phyloP scores from a whole-genome alignment of 2,797 vertebrate genomes.

The Ara ararauna region DNA sequence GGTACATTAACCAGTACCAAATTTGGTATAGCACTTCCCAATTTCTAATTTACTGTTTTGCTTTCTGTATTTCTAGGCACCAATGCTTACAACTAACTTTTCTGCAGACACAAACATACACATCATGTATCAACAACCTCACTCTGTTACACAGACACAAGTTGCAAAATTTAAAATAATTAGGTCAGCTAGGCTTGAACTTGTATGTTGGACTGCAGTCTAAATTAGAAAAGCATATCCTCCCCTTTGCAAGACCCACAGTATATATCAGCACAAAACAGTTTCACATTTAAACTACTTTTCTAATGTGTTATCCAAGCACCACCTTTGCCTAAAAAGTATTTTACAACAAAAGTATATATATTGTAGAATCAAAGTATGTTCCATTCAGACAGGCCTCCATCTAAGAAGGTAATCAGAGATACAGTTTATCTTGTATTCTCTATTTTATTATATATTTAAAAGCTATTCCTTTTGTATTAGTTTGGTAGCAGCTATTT shows the following conservation, averaged over 20 bases:
- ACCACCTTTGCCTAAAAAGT: neutral
- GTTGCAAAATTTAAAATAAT: neutral
- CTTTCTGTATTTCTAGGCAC: neutral
- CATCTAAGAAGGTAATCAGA: neutral
- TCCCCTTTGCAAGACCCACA: neutral
- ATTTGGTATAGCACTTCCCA: neutral
- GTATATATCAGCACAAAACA: neutral
- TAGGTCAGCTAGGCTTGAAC: neutral
- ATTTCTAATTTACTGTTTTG: neutral
- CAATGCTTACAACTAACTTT: neutral
- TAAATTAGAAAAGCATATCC: neutral
- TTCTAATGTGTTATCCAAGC: neutral
- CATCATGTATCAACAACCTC: neutral
- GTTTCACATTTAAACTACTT: neutral
- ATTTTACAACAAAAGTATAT: neutral
- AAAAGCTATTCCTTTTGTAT: neutral
- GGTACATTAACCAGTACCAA: neutral
- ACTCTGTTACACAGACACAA: neutral
- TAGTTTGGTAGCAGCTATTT: neutral
- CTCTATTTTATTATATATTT: fast-evolving
- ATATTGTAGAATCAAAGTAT: neutral
- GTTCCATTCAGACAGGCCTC: fast-evolving
- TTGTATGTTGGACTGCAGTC: neutral
- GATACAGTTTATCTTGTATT: neutral
- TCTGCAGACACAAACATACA: neutral